Evolutionary conservation across 2,113 vertebrate genomes (phyloP).

Genomic region (Pollimyrus isidori): DNA sequence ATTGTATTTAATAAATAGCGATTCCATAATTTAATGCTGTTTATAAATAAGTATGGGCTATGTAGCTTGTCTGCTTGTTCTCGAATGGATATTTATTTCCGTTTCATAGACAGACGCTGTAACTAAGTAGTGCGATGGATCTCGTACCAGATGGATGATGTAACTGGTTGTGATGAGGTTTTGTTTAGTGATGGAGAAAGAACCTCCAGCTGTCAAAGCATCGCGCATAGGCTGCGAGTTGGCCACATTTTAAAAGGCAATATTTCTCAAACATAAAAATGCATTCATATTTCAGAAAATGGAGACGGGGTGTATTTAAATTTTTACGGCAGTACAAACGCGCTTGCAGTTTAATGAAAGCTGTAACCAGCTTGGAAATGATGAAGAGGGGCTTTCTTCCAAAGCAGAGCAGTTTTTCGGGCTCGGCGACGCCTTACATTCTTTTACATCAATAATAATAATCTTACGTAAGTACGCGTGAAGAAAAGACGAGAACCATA

Average conservation of each 20-base stretch:
- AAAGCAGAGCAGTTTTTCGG: background rate
- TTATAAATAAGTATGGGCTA: background rate
- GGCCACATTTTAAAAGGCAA: background rate
- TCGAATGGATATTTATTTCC: background rate
- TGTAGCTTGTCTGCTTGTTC: background rate
- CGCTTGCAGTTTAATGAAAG: background rate
- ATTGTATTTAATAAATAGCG: background rate
- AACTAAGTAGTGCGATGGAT: background rate
- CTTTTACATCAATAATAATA: background rate
- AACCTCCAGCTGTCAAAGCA: background rate
- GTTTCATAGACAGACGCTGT: background rate
- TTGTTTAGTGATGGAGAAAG: background rate
- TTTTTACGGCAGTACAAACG: background rate
- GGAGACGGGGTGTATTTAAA: background rate
- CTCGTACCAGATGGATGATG: background rate
- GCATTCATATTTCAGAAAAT: background rate
- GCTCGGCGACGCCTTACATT: background rate
- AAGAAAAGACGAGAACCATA: background rate
- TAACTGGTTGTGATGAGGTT: background rate
- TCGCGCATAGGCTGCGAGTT: background rate
- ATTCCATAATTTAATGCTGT: background rate
- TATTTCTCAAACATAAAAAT: background rate
- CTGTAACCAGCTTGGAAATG: background rate
- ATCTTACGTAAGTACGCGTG: background rate
- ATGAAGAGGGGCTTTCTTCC: background rate